Evolutionary conservation across 2,888 invertebrate genomes (phyloP), one percentile per base, ranked within the genome.

Genomic region (Drosophila prolongata): DNA sequence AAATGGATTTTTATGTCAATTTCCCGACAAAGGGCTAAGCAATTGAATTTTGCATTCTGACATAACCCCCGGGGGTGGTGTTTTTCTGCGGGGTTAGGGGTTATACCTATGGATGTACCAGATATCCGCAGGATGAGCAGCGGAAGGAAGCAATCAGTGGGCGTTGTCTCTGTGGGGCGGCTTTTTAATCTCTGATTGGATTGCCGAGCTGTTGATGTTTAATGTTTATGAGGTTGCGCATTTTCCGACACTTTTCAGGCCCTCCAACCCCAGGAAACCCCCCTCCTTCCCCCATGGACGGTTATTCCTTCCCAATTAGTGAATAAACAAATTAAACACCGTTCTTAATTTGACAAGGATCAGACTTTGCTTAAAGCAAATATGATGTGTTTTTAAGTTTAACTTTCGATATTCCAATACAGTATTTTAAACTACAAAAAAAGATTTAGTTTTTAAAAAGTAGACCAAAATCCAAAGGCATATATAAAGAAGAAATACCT

Each of bases 1-100:
- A 91, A 91, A 90, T 90, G 91, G 91, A 91, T 91, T 90, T 86
- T 77, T 79, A 84, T 91, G 90, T 90, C 90, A 90, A 90, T 90
- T 90, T 80, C 77, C 66, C 34, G 37, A 78, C 76, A 75, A 79
- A 68, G 73, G 75, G 71, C 69, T 57, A 75, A 82, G 60, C 90
- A 90, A 91, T 90, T 91, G 90, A 90, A 90, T 90, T 90, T 89
- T 83, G 86, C 80, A 87, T 89, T 80, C 79, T 89, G 85, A 84
- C 87, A 78, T 80, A 83, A 65, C 61, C 14, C 14, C 52, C 43
- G 4, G 19, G 37, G 43, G 35, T n/a, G 19, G 10, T 3, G 38
- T 47, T 34, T 47, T 2, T 30, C 9, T 5, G 1, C 1, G 30
- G 19, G 13, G 11, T 1, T 6, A 19, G 58, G 37, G 43, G 30